Evolutionary conservation across 2,797 vertebrate species (phyloP).

Genomic region (Hirundo rustica): DNA sequence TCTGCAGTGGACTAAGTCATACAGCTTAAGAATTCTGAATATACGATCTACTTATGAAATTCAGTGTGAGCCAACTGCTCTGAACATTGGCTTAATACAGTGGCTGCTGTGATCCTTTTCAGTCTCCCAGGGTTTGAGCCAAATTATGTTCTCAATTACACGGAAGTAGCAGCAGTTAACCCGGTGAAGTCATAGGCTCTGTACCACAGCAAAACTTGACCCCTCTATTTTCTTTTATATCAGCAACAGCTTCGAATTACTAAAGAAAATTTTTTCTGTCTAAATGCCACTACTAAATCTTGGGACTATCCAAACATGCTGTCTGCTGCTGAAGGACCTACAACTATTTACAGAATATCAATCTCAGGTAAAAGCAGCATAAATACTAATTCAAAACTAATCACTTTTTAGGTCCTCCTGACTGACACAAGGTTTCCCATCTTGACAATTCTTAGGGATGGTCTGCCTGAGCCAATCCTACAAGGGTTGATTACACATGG

Average conservation of each 20-base stretch:
- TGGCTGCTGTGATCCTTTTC: conserved; percentile 38
- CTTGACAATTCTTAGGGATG: not conserved
- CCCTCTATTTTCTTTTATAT: conserved; percentile 45
- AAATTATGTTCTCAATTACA: conserved; percentile 57
- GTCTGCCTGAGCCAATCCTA: not conserved
- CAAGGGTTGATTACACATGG: not conserved
- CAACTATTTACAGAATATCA: not conserved
- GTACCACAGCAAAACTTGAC: conserved; percentile 34
- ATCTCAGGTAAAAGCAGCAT: not conserved
- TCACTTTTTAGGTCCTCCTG: not conserved
- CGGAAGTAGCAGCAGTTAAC: conserved; percentile 46
- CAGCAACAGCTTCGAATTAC: conserved; percentile 45
- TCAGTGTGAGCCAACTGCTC: conserved; percentile 40
- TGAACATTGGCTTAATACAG: conserved; percentile 34
- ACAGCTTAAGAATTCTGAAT: not conserved
- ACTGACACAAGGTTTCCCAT: not conserved
- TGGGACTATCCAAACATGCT: not conserved
- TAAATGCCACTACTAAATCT: not conserved
- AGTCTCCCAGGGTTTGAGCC: conserved; percentile 33
- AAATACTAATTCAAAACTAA: not conserved
- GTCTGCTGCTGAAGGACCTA: not conserved
- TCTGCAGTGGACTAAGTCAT: not conserved
- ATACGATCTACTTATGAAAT: conserved; percentile 24
- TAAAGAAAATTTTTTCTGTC: conserved; percentile 7
- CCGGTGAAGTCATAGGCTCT: conserved; percentile 25